Evolutionary conservation across 2,888 invertebrate genomes (phyloP).

Genomic region (Phytoseiulus persimilis): DNA sequence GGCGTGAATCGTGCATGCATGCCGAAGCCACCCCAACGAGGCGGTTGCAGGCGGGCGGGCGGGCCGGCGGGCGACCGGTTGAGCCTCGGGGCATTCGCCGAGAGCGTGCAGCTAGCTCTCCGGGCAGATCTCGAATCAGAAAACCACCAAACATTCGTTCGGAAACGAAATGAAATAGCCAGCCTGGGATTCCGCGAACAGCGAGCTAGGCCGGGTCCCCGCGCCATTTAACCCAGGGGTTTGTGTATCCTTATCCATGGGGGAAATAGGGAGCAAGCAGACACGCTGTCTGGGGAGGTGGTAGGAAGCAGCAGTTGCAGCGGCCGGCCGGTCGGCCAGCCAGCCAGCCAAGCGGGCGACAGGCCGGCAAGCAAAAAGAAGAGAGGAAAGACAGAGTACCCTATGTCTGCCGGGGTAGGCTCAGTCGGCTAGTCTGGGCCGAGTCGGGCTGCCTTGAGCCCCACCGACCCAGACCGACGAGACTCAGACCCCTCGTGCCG

Average conservation of each 20-base stretch:
- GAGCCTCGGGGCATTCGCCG: not conserved
- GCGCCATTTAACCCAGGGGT: slow-evolving; percentile 5
- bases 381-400: not conserved
- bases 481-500: not conserved
- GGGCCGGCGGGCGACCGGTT: slow-evolving; percentile 11
- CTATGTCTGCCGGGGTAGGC: not conserved
- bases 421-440: not conserved
- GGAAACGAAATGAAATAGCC: not conserved
- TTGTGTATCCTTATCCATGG: not conserved
- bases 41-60: not conserved
- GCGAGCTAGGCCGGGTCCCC: not conserved
- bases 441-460: not conserved
- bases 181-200: not conserved
- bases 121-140: not conserved
- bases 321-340: not conserved
- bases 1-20: no score
- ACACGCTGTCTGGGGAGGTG: not conserved
- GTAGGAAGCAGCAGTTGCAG: not conserved
- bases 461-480: not conserved
- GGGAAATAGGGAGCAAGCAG: not conserved
- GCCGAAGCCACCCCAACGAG: not conserved
- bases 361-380: not conserved
- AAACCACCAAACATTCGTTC: not conserved
- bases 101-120: not conserved
- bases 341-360: not conserved